A percentile compares a stretch with the other conserved stretches of the same genome.
Evolutionary conservation across 2,797 vertebrate genomes (phyloP).

Genomic region (Menidia menidia): DNA sequence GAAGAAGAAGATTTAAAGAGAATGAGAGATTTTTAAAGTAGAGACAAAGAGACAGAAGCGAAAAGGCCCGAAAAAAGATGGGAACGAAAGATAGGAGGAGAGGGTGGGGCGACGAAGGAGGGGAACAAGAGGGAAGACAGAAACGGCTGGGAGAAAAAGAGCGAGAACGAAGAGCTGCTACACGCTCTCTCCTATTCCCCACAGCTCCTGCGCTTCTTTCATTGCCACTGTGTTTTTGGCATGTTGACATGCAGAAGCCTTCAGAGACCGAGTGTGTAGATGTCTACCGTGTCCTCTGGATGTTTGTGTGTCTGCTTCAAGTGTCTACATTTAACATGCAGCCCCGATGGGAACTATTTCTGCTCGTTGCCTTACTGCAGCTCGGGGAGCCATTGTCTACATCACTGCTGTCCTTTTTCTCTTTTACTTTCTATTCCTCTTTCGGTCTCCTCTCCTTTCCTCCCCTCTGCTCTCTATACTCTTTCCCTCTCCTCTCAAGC

Average conservation of each 20-base stretch:
- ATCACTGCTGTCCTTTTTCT: conserved; percentile 43
- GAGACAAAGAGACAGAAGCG: conserved; percentile 32
- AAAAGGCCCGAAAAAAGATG: conserved; percentile 38
- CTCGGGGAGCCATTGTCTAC: conserved; percentile 58
- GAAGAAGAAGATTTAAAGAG: conserved; percentile 24
- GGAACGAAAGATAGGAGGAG: conserved; percentile 46
- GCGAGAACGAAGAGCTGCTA: conserved; percentile 49
- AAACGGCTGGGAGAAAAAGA: conserved; percentile 41
- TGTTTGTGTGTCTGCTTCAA: conserved; percentile 53
- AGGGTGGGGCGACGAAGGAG: conserved; percentile 49
- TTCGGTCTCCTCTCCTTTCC: background rate
- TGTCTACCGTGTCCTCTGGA: conserved; percentile 27
- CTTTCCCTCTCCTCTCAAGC: conserved; percentile 5
- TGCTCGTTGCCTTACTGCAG: conserved; percentile 57
- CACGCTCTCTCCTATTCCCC: conserved; percentile 59
- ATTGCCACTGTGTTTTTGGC: conserved; percentile 60
- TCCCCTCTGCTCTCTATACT: background rate
- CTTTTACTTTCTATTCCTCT: conserved; percentile 6
- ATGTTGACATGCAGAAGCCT: conserved; percentile 56
- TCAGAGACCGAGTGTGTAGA: conserved; percentile 38
- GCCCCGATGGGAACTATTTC: conserved; percentile 62
- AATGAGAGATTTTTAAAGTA: conserved; percentile 39
- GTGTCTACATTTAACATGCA: conserved; percentile 64
- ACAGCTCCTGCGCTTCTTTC: conserved; percentile 53
- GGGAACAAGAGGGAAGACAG: conserved; percentile 25